Base-by-base conservation (phyloP, 2,113 vertebrate species). In the Brachirus orientalis region DNA sequence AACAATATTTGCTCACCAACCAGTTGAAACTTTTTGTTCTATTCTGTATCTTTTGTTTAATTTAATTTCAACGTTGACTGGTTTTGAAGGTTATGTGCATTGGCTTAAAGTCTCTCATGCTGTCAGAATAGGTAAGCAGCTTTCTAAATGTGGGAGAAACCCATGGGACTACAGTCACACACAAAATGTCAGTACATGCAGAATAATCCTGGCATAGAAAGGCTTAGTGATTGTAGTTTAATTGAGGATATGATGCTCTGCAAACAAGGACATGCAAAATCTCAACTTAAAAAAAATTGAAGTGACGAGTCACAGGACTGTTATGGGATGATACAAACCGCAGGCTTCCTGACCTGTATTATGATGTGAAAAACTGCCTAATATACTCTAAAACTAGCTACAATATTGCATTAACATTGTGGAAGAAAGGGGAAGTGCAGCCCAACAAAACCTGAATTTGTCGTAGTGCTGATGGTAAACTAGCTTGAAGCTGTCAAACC, bases 31-130 rank as follows among this genome's bases (percentile, higher is more conserved):
- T 65, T 61, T 81, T 83, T 79, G 75, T 83, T 79, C 67, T 55
- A 7, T 65, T 79, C 59, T 76, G 72, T 80, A 83, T 72, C 63
- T 83, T 82, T 63, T 18, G 13, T 82, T 87, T 82, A 63, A 85
- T 82, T 84, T 83, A 64, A 84, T 86, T 86, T 88, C 86, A 87
- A 35, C 48, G 61, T 81, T 71, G 77, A 86, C 74, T 77, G 86
- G 57, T 73, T 83, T 73, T 83, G 80, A 87, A 81, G 74, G 67
- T 67, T 79, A 47, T 77, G 72, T 63, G 64, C 67, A 75, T 61
- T 72, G 69, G 79, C 79, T 86, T 78, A 45, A 70, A 36, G 18
- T 75, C 72, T 35, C 58, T 79, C 54, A 43, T 54, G 80, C 74
- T 61, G 79, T 86, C 84, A 76, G 71, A 84, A 79, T 80, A 63